These are phyloP conservation scores for Apotomis betuletana DNA, from an alignment of 2,888 invertebrate species.

Conservation along the genomic window DNA sequence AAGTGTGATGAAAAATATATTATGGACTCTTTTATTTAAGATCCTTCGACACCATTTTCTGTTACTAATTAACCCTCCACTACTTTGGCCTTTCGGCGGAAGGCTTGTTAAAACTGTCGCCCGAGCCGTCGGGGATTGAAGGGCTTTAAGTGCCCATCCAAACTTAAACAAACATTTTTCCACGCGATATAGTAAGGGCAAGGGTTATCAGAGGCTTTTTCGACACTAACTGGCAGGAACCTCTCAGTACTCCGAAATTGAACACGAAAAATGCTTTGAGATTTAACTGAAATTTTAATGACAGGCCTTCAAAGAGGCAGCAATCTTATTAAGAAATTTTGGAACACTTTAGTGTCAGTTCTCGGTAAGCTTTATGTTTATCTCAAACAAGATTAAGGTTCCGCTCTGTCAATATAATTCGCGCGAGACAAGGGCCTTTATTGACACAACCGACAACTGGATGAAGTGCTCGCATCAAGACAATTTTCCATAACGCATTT, in stretches of 20 bases:
- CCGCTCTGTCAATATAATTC: slow-evolving; percentile 45
- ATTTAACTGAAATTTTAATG: neutral
- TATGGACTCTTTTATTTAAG: neutral
- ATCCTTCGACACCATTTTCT: neutral
- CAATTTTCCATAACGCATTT: slow-evolving; percentile 56
- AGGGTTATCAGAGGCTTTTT: neutral
- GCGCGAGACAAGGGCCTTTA: slow-evolving; percentile 50
- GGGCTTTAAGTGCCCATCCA: slow-evolving; percentile 8
- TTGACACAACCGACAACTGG: slow-evolving; percentile 48
- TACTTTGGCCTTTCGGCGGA: neutral
- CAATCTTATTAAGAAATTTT: slow-evolving; percentile 13
- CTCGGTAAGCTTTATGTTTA: slow-evolving; percentile 33
- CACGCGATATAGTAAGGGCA: neutral
- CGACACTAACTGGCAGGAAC: neutral
- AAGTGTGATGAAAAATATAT: neutral
- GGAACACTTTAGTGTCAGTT: slow-evolving; percentile 30
- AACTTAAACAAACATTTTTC: slow-evolving; percentile 18
- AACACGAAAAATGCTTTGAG: neutral
- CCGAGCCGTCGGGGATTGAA: neutral
- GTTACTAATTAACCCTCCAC: neutral
- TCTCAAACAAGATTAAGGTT: slow-evolving; percentile 45
- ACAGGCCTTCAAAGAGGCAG: neutral
- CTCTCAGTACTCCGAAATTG: neutral
- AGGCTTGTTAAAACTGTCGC: slow-evolving; percentile 4
- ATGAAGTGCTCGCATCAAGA: slow-evolving; percentile 53